phyloP scores from a whole-genome alignment of 2,113 vertebrate genomes.

The Heptranchias perlo region DNA sequence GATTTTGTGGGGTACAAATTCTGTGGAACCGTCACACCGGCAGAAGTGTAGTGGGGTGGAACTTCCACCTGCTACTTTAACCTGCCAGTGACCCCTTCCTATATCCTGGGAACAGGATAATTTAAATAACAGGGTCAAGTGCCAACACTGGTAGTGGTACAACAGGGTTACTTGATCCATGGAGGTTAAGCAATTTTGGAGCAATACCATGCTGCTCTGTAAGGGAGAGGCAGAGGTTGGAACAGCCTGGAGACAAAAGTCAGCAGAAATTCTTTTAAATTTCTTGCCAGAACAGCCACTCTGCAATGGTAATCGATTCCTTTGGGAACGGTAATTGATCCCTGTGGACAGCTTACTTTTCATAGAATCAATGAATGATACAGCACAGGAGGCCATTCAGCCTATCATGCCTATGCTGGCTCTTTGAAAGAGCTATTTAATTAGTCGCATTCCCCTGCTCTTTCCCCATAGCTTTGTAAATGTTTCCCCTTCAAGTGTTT shows the following conservation, averaged over 20 bases:
- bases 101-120: not conserved
- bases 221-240: not conserved
- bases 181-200: not conserved
- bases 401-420: too few species aligned
- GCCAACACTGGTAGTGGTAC: not conserved
- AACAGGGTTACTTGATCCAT: not conserved
- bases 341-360: not conserved
- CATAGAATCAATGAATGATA: too few species aligned
- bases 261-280: not conserved
- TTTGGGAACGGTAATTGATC: not conserved
- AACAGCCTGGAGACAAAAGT: not conserved
- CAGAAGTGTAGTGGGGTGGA: not conserved
- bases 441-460: too few species aligned
- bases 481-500: too few species aligned
- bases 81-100: not conserved
- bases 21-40: not conserved
- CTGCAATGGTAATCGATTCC: not conserved
- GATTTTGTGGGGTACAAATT: not conserved
- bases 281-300: not conserved
- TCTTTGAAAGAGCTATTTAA: too few species aligned
- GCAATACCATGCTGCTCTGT: not conserved
- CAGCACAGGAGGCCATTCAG: too few species aligned
- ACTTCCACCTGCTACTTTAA: not conserved
- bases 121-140: not conserved
- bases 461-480: too few species aligned